Base-by-base conservation (phyloP, 92 coral and sea anemone species). In the Epizoanthus fatuus region DNA sequence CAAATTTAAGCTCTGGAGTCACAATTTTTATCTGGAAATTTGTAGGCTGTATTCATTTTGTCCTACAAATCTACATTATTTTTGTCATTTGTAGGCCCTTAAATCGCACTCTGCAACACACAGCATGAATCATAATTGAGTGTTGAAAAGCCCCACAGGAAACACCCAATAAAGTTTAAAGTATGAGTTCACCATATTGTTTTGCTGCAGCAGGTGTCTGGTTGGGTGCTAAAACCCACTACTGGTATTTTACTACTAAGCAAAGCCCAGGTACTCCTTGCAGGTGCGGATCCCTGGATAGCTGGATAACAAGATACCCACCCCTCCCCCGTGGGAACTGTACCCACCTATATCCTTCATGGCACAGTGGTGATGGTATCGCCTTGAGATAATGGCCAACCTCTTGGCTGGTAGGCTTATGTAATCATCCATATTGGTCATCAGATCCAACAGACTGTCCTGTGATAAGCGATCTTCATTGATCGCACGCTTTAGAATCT, bases 301-400 rank as follows among this genome's bases (percentile, higher is more conserved):
- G 17, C 3, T 19, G 9, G 10, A 14, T 22, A 3, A 16, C 20
- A 14, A 74, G 13, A 6, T 44, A n/a, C 59, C 3, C 16, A 17
- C 25, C 20, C 4, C 13, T 19, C 16, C 22, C 8, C 12, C n/a
- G 13, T 51, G 40, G 19, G 1, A 1, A 60, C 16, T 2, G 35
- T 13, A 79, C 93, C 11, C 68, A 97, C 99, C 99, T 49, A 97
- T 94, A 16, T 97, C 90, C 81, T 95, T 96, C 99, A 97, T 97
- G 64, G 92, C 87, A 40, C 95, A 89, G 56, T 97, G 99, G 19
- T 97, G 99, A 29, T 92, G 88, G 89, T 97, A 97, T 59, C 99
- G 88, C 49, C 93, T 76, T 39, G 95, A 96, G 32, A 97, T 91
- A 63, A 86, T 87, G 2, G 91, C 96, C 79, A 97, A 84, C 70